Base-by-base conservation (phyloP, 1,140 invertebrate species). In the Drosophila seguyi region DNA sequence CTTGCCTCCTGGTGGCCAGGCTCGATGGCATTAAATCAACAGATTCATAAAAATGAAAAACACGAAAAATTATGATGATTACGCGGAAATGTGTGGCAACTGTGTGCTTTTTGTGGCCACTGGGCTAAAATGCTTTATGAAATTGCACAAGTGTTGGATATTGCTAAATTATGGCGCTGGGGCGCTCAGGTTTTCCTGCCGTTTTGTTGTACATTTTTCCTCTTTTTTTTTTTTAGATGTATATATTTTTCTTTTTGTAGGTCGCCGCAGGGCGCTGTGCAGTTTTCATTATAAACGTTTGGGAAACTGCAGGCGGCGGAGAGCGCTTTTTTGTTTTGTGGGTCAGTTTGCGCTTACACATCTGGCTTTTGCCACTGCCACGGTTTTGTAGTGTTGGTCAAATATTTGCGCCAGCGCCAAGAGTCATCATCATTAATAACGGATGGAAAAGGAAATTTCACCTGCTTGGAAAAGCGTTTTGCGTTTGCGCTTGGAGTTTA, bases 351-450 rank as follows among this genome's bases (percentile, higher is more conserved):
- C 20, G 52, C 52, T 55, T 84, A 77, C 85, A 71, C 68, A 86
- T 82, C 79, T 73, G 77, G 63, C 81, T 67, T 67, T 78, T 71
- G 80, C 69, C 57, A 62, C 52, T 75, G 75, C 69, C 53, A 59
- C 52, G 34, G 42, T 65, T 77, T 69, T 85, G 55, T 77, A 79
- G 79, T 88, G 83, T 71, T 87, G 84, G 56, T 84, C 73, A 87
- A 87, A 87, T 87, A 87, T 87, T 87, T 87, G 81, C 84, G 80
- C 48, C 66, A 65, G 68, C 77, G 80, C 65, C 68, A 77, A 87
- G 75, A 87, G 84, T 87, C 84, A 87, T 87, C 85, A 87, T 87
- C 84, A 87, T 87, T 88, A 87, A 87, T 87, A 87, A 87, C 69
- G 73, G 68, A 81, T 67, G 84, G 55, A 78, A 72, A 81, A 55